phyloP scores from a whole-genome alignment of 2,113 vertebrate species.

The Misgurnus anguillicaudatus region DNA sequence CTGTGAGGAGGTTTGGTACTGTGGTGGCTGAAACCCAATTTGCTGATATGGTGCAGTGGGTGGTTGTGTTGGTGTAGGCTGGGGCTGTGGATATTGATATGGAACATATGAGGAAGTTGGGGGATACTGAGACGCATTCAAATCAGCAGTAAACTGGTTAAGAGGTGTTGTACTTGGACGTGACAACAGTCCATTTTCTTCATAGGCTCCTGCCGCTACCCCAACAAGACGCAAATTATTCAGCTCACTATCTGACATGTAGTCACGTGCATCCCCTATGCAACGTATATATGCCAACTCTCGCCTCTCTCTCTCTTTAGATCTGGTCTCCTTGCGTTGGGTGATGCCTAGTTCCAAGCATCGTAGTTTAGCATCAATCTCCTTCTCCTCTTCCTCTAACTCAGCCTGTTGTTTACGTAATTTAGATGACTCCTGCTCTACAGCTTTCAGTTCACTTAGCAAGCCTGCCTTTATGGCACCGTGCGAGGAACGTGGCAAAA shows the following conservation, averaged over 20 bases:
- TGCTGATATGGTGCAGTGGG: slow-evolving; percentile 80
- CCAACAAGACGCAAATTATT: slow-evolving; percentile 87
- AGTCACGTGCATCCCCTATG: slow-evolving; percentile 89
- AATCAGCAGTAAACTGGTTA: slow-evolving; percentile 83
- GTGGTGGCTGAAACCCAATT: slow-evolving; percentile 84
- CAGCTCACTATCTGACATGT: slow-evolving; percentile 95
- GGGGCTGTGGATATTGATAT: slow-evolving; percentile 82
- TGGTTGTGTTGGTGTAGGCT: slow-evolving; percentile 71
- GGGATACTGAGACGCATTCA: slow-evolving; percentile 74
- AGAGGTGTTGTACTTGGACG: slow-evolving; percentile 78
- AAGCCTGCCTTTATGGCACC: slow-evolving; percentile 89
- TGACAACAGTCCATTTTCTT: slow-evolving; percentile 73
- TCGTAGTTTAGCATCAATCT: slow-evolving; percentile 96
- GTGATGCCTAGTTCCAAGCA: slow-evolving; percentile 95
- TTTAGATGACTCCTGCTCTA: slow-evolving; percentile 96
- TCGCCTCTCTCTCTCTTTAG: slow-evolving; percentile 86
- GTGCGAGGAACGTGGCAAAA: slow-evolving; percentile 76
- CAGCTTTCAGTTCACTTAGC: slow-evolving; percentile 91
- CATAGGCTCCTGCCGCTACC: slow-evolving; percentile 73
- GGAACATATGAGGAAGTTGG: slow-evolving; percentile 80
- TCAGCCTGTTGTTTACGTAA: slow-evolving; percentile 97
- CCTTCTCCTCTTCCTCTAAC: slow-evolving; percentile 97
- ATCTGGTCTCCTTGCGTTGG: slow-evolving; percentile 93
- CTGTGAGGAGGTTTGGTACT: slow-evolving; percentile 79
- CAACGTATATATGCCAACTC: slow-evolving; percentile 87